Evolutionary conservation across 2,113 vertebrate species (phyloP).

Genomic region (Anarrhichthys ocellatus): DNA sequence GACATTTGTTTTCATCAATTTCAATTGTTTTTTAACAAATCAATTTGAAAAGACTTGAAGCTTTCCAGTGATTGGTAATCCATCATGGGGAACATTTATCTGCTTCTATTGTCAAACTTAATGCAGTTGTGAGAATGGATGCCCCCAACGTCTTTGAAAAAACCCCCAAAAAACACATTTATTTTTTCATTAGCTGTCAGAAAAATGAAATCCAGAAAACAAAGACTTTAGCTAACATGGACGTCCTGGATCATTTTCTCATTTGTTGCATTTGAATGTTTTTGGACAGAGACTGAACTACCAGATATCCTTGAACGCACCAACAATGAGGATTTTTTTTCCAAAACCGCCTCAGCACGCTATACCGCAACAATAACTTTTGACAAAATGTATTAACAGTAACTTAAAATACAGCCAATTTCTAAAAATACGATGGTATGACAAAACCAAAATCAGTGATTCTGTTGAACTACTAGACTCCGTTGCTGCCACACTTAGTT

Average conservation of each 20-base stretch:
- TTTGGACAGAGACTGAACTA: slow-evolving; percentile 1
- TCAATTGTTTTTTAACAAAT: slow-evolving; percentile 26
- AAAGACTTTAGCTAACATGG: not conserved
- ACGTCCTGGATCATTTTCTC: slow-evolving; percentile 3
- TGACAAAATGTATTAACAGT: not conserved
- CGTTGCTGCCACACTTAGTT: not conserved
- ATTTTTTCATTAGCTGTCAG: slow-evolving; percentile 16
- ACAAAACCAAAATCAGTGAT: not conserved
- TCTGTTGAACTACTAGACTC: not conserved
- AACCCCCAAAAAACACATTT: not conserved
- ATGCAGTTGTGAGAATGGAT: slow-evolving; percentile 17
- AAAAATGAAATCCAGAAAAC: slow-evolving; percentile 13
- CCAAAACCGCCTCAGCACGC: not conserved
- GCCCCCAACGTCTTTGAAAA: not conserved
- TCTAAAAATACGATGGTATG: not conserved
- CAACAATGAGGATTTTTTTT: not conserved
- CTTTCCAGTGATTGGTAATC: slow-evolving; percentile 27
- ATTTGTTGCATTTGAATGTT: slow-evolving; percentile 11
- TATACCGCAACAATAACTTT: not conserved
- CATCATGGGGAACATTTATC: slow-evolving; percentile 44
- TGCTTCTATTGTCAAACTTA: slow-evolving; percentile 33
- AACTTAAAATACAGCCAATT: not conserved
- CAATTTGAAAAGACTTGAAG: slow-evolving; percentile 17
- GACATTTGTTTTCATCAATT: slow-evolving; percentile 34
- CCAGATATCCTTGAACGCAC: slow-evolving; percentile 19